A percentile compares a stretch with the other conserved stretches of the same genome.
Conservation (phyloP, 2,888 invertebrate species). For the Tenthredo notha region DNA sequence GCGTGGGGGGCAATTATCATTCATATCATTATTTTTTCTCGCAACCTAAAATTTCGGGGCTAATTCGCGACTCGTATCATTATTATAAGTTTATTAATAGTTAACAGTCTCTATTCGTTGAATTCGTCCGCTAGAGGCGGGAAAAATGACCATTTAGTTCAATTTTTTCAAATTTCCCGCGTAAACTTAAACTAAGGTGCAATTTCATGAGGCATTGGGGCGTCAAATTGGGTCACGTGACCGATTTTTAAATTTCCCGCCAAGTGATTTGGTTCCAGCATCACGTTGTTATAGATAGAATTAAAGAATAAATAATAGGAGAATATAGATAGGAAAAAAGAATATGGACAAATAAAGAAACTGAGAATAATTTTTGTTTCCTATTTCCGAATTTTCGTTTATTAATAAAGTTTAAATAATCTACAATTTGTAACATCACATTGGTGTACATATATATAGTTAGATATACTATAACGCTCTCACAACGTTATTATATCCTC, state of each 20-base stretch:
- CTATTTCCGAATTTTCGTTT: neutral
- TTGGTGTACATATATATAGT: neutral
- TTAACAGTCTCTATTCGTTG: too few species aligned
- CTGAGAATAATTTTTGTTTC: neutral
- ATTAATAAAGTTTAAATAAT: neutral
- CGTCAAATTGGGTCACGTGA: too few species aligned
- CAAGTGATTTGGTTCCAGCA: too few species aligned
- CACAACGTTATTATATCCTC: neutral
- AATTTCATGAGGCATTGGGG: too few species aligned
- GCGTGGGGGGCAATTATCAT: neutral
- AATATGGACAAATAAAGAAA: neutral
- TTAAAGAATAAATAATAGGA: neutral
- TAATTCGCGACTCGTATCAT: neutral
- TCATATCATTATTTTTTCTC: neutral
- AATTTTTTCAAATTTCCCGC: neutral
- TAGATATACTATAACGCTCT: neutral
- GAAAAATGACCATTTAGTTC: neutral
- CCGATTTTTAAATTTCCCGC: too few species aligned
- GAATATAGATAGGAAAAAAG: neutral
- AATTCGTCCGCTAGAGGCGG: constrained; percentile 4
- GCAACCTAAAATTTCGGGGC: neutral
- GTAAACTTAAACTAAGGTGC: neutral
- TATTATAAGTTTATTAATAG: neutral
- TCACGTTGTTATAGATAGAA: neutral
- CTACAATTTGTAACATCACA: neutral